Percentiles rank a stretch among this genome's conserved stretches.
These are phyloP conservation scores for Sceloporus undulatus DNA, from an alignment of 2,113 vertebrate species.

Conservation along the genomic window DNA sequence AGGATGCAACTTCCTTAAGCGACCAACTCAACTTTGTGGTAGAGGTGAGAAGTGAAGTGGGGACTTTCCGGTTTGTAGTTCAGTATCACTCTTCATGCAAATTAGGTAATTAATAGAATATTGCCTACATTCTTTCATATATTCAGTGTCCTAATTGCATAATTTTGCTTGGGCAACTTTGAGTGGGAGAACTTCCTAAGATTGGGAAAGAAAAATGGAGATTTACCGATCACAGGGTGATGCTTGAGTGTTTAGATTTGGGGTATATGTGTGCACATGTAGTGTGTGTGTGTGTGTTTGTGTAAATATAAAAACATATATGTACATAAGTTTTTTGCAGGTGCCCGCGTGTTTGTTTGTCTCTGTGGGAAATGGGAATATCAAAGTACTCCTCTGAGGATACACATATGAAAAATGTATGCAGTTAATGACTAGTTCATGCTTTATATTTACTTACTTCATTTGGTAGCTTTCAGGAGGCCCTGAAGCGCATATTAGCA, in stretches of 20 bases:
- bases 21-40: neutral
- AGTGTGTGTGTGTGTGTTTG: neutral
- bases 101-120: neutral
- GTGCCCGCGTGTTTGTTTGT: neutral
- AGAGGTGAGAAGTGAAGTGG: neutral
- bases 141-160: slow-evolving; percentile 18
- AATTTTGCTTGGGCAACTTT: slow-evolving; percentile 31
- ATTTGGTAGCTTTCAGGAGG: neutral
- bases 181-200: slow-evolving; percentile 14
- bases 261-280: too few species aligned
- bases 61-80: neutral
- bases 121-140: slow-evolving; percentile 11
- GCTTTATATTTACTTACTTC: neutral
- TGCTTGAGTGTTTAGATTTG: neutral
- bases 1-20: neutral
- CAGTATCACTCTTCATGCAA: neutral
- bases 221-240: neutral
- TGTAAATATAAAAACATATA: neutral
- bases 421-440: neutral
- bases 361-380: neutral
- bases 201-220: neutral
- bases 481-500: neutral
- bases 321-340: neutral
- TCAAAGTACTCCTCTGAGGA: neutral
- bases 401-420: neutral